Percentiles rank a stretch among this genome's conserved stretches.
Evolutionary conservation across 2,113 vertebrate genomes (phyloP).

Genomic region (Poecilia latipinna): DNA sequence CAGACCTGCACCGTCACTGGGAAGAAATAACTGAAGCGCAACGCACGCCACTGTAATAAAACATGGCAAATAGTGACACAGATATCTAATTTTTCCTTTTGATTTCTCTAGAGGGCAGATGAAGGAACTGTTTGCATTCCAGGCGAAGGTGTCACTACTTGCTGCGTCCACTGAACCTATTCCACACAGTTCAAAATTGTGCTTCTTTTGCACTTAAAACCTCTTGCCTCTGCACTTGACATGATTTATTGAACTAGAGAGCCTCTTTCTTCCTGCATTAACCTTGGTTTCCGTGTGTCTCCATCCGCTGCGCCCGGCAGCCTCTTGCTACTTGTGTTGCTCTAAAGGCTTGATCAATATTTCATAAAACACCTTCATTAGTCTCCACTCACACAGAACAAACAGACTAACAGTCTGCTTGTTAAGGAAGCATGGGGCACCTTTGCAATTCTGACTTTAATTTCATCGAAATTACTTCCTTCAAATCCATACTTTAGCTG

Average conservation of each 20-base stretch:
- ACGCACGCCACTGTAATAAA: slow-evolving; percentile 67
- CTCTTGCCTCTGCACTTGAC: slow-evolving; percentile 58
- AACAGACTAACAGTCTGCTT: slow-evolving; percentile 50
- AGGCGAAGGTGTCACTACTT: slow-evolving; percentile 39
- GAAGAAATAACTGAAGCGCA: slow-evolving; percentile 47
- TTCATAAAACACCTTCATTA: slow-evolving; percentile 80
- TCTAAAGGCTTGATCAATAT: slow-evolving; percentile 76
- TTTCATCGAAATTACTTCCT: neutral
- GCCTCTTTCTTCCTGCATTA: slow-evolving; percentile 62
- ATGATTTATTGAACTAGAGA: slow-evolving; percentile 71
- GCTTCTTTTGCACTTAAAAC: slow-evolving; percentile 76
- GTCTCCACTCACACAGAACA: slow-evolving; percentile 55
- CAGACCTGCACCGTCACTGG: slow-evolving; percentile 24
- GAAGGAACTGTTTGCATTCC: slow-evolving; percentile 63
- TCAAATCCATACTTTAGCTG: neutral
- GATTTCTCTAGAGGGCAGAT: slow-evolving; percentile 71
- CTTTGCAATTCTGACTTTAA: slow-evolving; percentile 60
- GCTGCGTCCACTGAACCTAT: slow-evolving; percentile 54
- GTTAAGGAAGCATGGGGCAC: slow-evolving; percentile 58
- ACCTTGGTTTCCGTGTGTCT: slow-evolving; percentile 58
- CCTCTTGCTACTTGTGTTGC: slow-evolving; percentile 53
- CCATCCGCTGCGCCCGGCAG: slow-evolving; percentile 27
- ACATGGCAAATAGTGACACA: slow-evolving; percentile 66
- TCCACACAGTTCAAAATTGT: slow-evolving; percentile 56
- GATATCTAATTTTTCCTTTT: slow-evolving; percentile 68